Base-by-base conservation (phyloP, 2,797 vertebrate species). In the Alosa sapidissima region DNA sequence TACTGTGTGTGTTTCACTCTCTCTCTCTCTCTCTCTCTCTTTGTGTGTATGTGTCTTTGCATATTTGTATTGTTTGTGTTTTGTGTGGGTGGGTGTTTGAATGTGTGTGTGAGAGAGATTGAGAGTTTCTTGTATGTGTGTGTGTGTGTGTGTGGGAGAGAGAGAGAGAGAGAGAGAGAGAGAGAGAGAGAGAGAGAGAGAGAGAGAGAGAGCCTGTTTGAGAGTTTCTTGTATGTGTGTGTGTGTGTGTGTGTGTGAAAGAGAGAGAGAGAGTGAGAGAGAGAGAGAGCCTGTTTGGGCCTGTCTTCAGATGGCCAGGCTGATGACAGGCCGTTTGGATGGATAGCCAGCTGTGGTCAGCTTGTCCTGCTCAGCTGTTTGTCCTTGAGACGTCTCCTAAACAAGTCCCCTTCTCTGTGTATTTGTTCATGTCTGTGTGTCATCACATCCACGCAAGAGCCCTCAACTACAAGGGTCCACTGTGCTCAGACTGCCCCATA, bases 251-350 rank as follows among this genome's bases (percentile, higher is more conserved):
- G 21, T n/a, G 21, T 16, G 21, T 16, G 55, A 16, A 55, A 41
- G 2, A 41, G 41, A 28, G 28, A 28, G 21, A 16, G 21, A 16
- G 55, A 16, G 55, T 1, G 2, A 41, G 28, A 28, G 28, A 28
- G 28, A 28, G 36, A 14, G 65, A 72, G 33, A 2, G 9, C 36
- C 54, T 81, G 78, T 65, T 81, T 81, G 28, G 78, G 52, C 33
- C n/a, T 14, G 52, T 41, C 84, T 51, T 48, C 78, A 85, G 54
- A 48, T 24, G 33, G 24, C 48, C 33, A 11, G 19, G 81, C 54
- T 78, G 90, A 90, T 87, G 88, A 90, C 85, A 87, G 45, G 85
- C 89, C 87, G 49, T 75, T 75, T 41, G 33, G 68, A 16, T 41
- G 33, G 68, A 75, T 6, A 45, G 68, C 24, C 9, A 72, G 65